phyloP scores from a whole-genome alignment of 37 sponge, comb jelly and placozoan species.

The Halisarca cf. caerulea region DNA sequence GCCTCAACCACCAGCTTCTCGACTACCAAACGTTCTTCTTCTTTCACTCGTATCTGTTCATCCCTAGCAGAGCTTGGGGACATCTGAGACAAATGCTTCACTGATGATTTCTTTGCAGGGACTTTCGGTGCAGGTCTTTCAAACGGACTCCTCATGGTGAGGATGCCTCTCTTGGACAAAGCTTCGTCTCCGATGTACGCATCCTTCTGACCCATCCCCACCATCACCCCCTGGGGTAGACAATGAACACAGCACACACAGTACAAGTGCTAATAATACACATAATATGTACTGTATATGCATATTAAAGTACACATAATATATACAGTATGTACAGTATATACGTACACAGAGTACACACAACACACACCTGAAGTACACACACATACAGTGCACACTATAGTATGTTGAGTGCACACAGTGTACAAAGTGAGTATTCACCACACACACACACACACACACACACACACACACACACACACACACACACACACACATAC shows the following conservation, averaged over 20 bases:
- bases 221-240: conserved; percentile 91
- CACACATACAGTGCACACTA: neutral
- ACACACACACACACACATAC: conserved; percentile 33
- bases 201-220: conserved; percentile 98
- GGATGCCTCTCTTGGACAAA: conserved; percentile 86
- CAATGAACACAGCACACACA: neutral
- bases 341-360: conserved; percentile 16
- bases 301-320: too few relatives aligned
- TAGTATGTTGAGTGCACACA: neutral
- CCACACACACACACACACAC: too few relatives aligned
- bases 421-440: neutral
- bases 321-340: neutral
- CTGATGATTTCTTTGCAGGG: neutral
- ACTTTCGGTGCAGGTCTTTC: conserved; percentile 27
- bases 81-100: too few relatives aligned
- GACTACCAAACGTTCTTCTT: too few relatives aligned
- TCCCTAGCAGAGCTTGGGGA: too few relatives aligned
- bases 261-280: too few relatives aligned
- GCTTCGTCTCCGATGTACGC: conserved; percentile 94
- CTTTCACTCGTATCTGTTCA: too few relatives aligned
- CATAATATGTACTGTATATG: too few relatives aligned
- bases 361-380: neutral
- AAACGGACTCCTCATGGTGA: conserved; percentile 89
- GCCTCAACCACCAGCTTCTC: too few relatives aligned
- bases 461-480: conserved; percentile 20